Percentiles rank a stretch among this genome's conserved stretches.
These are phyloP conservation scores for Sebastes diaconus DNA, from an alignment of 2,797 vertebrate species.

Conservation along the genomic window DNA sequence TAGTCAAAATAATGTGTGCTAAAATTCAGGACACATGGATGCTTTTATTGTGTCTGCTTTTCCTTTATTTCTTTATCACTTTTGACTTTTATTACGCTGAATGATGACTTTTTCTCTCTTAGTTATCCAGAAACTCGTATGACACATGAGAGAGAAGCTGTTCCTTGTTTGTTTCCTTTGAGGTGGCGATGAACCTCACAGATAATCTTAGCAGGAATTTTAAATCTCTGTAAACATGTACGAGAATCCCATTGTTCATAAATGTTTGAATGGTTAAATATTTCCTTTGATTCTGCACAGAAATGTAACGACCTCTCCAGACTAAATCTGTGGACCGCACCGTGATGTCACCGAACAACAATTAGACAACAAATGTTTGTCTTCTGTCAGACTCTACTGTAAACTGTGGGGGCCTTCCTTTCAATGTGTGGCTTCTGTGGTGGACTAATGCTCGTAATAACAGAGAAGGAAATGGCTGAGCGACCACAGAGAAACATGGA, in stretches of 20 bases:
- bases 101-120: neutral
- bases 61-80: neutral
- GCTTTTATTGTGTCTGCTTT: neutral
- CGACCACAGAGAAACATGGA: conserved; percentile 41
- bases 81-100: neutral
- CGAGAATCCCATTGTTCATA: neutral
- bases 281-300: conserved; percentile 19
- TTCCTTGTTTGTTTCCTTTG: conserved; percentile 23
- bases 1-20: neutral
- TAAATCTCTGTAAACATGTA: conserved; percentile 17
- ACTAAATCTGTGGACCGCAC: conserved; percentile 14
- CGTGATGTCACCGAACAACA: conserved; percentile 48
- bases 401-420: conserved; percentile 31
- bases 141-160: neutral
- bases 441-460: conserved; percentile 34
- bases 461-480: conserved; percentile 34
- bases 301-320: conserved; percentile 4
- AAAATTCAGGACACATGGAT: neutral
- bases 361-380: conserved; percentile 38
- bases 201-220: conserved; percentile 24
- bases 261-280: neutral
- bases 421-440: conserved; percentile 46
- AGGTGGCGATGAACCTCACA: neutral
- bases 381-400: conserved; percentile 19
- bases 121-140: neutral